Conservation (phyloP, 2,113 vertebrate species). For the Equus quagga region DNA sequence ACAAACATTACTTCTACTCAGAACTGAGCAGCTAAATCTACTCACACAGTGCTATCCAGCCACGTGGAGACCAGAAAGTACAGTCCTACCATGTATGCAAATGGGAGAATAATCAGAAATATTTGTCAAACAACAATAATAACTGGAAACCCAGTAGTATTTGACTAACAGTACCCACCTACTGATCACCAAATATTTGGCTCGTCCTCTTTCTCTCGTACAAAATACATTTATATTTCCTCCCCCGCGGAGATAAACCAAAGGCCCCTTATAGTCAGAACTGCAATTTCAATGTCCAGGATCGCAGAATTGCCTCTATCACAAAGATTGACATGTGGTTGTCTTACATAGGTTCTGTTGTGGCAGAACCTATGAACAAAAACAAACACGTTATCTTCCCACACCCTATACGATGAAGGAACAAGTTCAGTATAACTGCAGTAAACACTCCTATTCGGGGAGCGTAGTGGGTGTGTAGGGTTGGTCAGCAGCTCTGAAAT, state of each 20-base stretch:
- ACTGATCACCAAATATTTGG: neutral
- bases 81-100: neutral
- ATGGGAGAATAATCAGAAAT: conserved; percentile 23
- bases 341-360: neutral
- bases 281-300: neutral
- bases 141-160: neutral
- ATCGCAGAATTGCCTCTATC: neutral
- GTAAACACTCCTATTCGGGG: neutral
- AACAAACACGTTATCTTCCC: neutral
- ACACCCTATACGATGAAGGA: neutral
- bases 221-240: neutral
- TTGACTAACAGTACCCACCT: neutral
- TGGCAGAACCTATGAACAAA: neutral
- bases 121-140: neutral
- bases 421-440: neutral
- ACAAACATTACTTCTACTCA: neutral
- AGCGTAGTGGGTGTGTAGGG: neutral
- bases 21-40: neutral
- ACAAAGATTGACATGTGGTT: neutral
- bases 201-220: neutral
- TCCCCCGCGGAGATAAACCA: neutral
- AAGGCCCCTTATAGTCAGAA: neutral
- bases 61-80: neutral
- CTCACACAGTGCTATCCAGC: neutral
- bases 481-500: conserved; percentile 7